Evolutionary conservation across 2,888 invertebrate genomes (phyloP).

Genomic region (Parthenolecanium corni): DNA sequence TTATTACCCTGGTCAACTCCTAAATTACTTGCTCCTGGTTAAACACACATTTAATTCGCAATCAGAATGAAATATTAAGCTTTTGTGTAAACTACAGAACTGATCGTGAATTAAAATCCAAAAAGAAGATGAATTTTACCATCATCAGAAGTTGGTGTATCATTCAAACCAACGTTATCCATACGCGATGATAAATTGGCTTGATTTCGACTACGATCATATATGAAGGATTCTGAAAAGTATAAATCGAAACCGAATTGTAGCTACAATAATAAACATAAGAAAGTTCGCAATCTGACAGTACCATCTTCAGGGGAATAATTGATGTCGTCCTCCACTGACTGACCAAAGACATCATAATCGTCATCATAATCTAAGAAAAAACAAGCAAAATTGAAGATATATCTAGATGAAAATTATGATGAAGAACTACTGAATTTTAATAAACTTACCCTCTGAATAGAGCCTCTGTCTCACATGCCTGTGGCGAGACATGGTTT

Average conservation of each 20-base stretch:
- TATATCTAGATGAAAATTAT: no score
- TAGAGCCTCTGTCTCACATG: slow-evolving; percentile 74
- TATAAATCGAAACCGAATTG: slow-evolving; percentile 17
- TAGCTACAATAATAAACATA: background rate
- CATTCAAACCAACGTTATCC: background rate
- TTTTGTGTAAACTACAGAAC: no score
- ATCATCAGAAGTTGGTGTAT: background rate
- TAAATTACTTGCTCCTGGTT: no score
- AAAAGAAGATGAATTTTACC: background rate
- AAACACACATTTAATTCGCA: no score
- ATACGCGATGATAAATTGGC: slow-evolving; percentile 58
- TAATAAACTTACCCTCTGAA: slow-evolving; percentile 53
- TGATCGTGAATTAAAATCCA: no score
- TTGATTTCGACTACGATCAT: slow-evolving; percentile 52
- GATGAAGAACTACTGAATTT: background rate
- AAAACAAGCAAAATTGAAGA: background rate
- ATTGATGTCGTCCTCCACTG: slow-evolving; percentile 83
- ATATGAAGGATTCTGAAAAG: slow-evolving; percentile 50
- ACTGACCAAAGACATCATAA: slow-evolving; percentile 85
- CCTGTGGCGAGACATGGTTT: slow-evolving; percentile 72
- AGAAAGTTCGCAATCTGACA: background rate
- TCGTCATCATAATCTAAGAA: slow-evolving; percentile 50
- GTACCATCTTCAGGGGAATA: slow-evolving; percentile 66
- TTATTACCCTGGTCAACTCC: no score
- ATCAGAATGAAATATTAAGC: no score